Conservation (phyloP, 2,888 invertebrate genomes). For the Cosmopolites sordidus region DNA sequence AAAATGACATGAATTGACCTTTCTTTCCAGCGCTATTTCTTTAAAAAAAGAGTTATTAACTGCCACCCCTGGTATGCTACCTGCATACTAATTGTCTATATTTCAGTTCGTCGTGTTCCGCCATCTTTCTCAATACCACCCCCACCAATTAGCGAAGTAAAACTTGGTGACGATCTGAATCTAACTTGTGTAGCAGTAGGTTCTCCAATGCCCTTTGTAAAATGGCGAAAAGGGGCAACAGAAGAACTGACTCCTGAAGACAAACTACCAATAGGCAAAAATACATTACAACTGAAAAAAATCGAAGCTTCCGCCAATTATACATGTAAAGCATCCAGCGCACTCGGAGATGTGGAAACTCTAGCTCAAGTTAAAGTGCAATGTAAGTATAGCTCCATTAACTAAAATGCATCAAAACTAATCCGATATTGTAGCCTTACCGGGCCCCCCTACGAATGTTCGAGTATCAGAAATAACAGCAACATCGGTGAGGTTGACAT, state of each 20-base stretch:
- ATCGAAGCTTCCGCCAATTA: conserved; percentile 93
- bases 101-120: conserved; percentile 85
- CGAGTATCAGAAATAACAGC: conserved; percentile 91
- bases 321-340: conserved; percentile 94
- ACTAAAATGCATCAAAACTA: no score
- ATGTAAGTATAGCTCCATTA: conserved; percentile 61
- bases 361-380: conserved; percentile 90
- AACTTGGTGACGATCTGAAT: conserved; percentile 86
- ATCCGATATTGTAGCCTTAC: conserved; percentile 64
- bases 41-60: no score
- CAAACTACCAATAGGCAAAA: conserved; percentile 78
- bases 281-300: conserved; percentile 79
- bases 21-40: no score
- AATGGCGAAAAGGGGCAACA: conserved; percentile 81
- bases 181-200: conserved; percentile 96
- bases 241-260: conserved; percentile 87
- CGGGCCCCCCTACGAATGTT: conserved; percentile 85
- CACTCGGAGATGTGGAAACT: conserved; percentile 86
- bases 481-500: conserved; percentile 85
- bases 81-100: neutral
- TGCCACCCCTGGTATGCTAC: no score
- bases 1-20: no score
- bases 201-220: conserved; percentile 96
- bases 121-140: conserved; percentile 95
- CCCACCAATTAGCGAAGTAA: conserved; percentile 79